Percentiles rank a stretch among this genome's conserved stretches.
phyloP scores from a whole-genome alignment of 2,888 invertebrate genomes.

The Protodeltote pygarga region DNA sequence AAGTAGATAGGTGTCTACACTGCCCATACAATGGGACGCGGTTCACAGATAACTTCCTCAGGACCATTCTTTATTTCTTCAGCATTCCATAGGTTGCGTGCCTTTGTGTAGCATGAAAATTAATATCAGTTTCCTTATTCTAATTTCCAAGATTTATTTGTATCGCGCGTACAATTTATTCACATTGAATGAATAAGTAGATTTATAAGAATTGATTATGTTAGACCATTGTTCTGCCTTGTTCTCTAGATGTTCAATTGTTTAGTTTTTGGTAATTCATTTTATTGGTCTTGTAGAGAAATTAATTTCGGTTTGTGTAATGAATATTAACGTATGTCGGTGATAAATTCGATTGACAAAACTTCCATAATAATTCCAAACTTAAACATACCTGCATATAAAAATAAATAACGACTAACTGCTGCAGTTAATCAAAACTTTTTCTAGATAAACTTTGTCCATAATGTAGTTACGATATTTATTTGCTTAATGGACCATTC shows the following conservation, averaged over 20 bases:
- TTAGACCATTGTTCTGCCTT: slow-evolving; percentile 37
- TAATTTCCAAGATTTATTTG: slow-evolving; percentile 59
- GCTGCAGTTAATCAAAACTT: slow-evolving; percentile 28
- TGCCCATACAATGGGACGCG: slow-evolving; percentile 59
- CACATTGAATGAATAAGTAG: slow-evolving; percentile 41
- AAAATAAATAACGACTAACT: slow-evolving; percentile 21
- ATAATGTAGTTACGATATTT: slow-evolving; percentile 12
- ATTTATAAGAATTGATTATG: slow-evolving; percentile 47
- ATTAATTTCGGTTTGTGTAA: slow-evolving; percentile 29
- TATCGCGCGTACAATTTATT: slow-evolving; percentile 50
- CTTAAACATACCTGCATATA: slow-evolving; percentile 21
- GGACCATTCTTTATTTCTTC: slow-evolving; percentile 64
- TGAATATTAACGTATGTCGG: slow-evolving; percentile 14
- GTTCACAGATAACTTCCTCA: slow-evolving; percentile 64
- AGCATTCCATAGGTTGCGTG: slow-evolving; percentile 57
- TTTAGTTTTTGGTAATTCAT: slow-evolving; percentile 42
- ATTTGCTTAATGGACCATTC: slow-evolving; percentile 9
- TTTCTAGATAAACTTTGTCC: slow-evolving; percentile 17
- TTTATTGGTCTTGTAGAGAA: slow-evolving; percentile 19
- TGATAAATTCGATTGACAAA: slow-evolving; percentile 10
- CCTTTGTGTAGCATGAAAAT: slow-evolving; percentile 70
- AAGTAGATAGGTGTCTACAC: slow-evolving; percentile 64
- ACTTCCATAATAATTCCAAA: slow-evolving; percentile 8
- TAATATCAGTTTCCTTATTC: slow-evolving; percentile 67
- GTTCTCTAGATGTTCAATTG: slow-evolving; percentile 37